Evolutionary conservation across 2,113 vertebrate genomes (phyloP).

Genomic region (Regulus satrapa): DNA sequence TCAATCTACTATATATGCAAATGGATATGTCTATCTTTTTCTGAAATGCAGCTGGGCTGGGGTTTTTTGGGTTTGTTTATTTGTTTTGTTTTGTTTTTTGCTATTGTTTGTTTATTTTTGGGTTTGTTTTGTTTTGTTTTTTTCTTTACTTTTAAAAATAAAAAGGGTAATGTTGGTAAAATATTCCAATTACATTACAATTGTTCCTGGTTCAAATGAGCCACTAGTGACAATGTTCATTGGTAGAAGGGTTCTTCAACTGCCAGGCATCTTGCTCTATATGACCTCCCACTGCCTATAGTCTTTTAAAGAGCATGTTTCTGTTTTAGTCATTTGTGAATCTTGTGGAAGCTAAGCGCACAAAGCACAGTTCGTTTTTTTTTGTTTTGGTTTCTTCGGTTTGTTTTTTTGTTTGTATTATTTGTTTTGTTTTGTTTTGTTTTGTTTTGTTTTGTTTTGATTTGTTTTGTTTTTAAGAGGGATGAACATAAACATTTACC

Average conservation of each 20-base stretch:
- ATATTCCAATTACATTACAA: not conserved
- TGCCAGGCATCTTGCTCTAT: not conserved
- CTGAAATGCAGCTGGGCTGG: not conserved
- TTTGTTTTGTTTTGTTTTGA: no score
- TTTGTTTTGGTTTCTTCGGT: no score
- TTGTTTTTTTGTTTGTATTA: no score
- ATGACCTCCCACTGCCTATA: not conserved
- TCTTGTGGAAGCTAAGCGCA: not conserved
- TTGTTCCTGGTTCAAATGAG: not conserved
- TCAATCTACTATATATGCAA: not conserved
- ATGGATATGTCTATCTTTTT: not conserved
- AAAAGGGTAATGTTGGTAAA: not conserved
- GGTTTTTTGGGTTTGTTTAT: no score
- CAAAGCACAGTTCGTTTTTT: no score
- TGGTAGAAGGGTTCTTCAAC: not conserved
- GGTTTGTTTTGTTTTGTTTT: accelerated
- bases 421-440: no score
- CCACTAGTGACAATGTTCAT: not conserved
- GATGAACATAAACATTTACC: not conserved
- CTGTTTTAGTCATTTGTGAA: not conserved
- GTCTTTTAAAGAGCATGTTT: not conserved
- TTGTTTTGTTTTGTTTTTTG: accelerated
- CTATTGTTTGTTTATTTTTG: no score
- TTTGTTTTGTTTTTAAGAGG: no score
- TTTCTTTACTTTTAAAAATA: not conserved